phyloP scores from a whole-genome alignment of 2,797 vertebrate genomes.

The Sebastes steindachneri region DNA sequence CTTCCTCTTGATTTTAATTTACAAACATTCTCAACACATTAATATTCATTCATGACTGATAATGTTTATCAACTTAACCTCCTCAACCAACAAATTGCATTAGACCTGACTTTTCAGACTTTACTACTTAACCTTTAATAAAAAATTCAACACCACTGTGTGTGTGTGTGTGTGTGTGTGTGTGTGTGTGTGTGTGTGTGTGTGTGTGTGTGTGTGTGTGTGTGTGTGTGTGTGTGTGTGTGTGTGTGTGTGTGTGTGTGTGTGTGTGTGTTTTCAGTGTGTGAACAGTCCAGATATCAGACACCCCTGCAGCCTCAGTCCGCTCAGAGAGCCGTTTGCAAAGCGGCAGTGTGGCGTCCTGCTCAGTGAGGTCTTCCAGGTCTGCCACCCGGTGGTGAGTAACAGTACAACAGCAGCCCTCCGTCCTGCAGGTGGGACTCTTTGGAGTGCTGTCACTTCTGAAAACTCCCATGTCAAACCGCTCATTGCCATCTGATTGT shows the following conservation, averaged over 20 bases:
- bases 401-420: not conserved
- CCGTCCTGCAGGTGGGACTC: not conserved
- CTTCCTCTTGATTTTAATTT: not conserved
- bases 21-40: not conserved
- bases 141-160: not conserved
- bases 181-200: not conserved
- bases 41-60: not conserved
- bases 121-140: not conserved
- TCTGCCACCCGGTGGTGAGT: constrained; percentile 97
- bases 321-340: constrained; percentile 93
- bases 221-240: not conserved
- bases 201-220: not conserved
- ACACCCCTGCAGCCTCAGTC: constrained; percentile 91
- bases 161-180: not conserved
- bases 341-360: constrained; percentile 92
- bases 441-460: not conserved
- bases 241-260: constrained; percentile 2
- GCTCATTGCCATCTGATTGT: not conserved
- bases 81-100: not conserved
- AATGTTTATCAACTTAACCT: not conserved
- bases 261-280: constrained; percentile 82
- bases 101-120: not conserved
- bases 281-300: constrained; percentile 90
- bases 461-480: not conserved
- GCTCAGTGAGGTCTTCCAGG: constrained; percentile 92